Base-by-base conservation (phyloP, 2,888 invertebrate genomes). In the Lumbricus terrestris region DNA sequence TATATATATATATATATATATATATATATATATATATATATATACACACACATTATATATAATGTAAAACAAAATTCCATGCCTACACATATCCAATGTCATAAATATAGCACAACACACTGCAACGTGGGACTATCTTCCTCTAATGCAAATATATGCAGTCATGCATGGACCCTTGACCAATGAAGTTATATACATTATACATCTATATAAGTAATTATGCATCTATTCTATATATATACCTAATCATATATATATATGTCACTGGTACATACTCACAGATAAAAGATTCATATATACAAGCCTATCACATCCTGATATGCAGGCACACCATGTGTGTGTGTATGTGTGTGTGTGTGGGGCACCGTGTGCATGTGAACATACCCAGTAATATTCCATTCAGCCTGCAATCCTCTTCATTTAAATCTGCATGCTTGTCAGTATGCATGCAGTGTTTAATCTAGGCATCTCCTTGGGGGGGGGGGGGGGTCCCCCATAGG, bases 71-170 rank as follows among this genome's bases (percentile, higher is more conserved):
- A 11, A 35, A 35, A 89, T 89, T 23, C 16, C 47, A 23, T 23
- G 23, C 47, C 29, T n/a, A 69, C 69, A 47, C 69, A 69, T 11
- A 69, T 69, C 69, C 1, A 69, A n/a, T 29, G 29, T 69, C 1
- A 69, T 69, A 69, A n/a, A 69, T 69, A 69, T 69, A n/a, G 69
- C n/a, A 69, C 69, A 11, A 69, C 69, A n/a, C 69, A n/a, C 29
- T 69, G 29, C 13, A n/a, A 29, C n/a, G 29, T 69, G 69, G 29
- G n/a, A n/a, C 69, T 69, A n/a, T n/a, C 69, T n/a, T n/a, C 69
- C 69, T 69, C n/a, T 8, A 85, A 83, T 40, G 16, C 47, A 82
- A 85, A 69, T 91, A 91, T 94, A 89, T 90, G 69, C 29, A 91
- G 42, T 42, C 34, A 90, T 91, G 88, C 33, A 83, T 83, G 35